Conservation (phyloP, 2,888 invertebrate genomes). For the Oligia strigilis region DNA sequence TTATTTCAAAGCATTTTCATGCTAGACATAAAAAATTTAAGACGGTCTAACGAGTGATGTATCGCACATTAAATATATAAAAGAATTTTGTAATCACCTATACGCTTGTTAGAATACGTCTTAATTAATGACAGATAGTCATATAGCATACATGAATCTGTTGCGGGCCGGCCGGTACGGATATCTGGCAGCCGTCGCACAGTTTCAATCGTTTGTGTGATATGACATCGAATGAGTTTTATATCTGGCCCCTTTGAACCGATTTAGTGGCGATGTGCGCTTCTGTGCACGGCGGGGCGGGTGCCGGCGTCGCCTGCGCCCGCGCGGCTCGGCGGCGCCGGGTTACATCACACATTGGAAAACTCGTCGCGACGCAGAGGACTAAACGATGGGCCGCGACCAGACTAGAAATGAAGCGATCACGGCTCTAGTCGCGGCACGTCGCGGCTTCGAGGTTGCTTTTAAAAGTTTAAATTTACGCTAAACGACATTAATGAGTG, state of each 20-base stretch:
- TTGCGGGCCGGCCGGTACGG: slow-evolving; percentile 45
- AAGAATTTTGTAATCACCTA: slow-evolving; percentile 50
- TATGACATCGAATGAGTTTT: slow-evolving; percentile 69
- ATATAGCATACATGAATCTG: slow-evolving; percentile 51
- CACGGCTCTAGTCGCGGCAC: slow-evolving; percentile 79
- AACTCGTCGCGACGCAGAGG: slow-evolving; percentile 81
- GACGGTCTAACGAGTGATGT: slow-evolving; percentile 45
- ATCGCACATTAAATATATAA: slow-evolving; percentile 52
- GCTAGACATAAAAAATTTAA: slow-evolving; percentile 56
- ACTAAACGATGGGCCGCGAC: slow-evolving; percentile 79
- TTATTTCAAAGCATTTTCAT: slow-evolving; percentile 43
- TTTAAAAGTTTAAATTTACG: slow-evolving; percentile 87
- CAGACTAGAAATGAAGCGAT: slow-evolving; percentile 79
- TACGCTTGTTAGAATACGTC: slow-evolving; percentile 50
- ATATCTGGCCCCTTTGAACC: slow-evolving; percentile 66
- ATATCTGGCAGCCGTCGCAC: slow-evolving; percentile 65
- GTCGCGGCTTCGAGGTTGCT: slow-evolving; percentile 79
- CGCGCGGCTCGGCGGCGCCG: slow-evolving; percentile 82
- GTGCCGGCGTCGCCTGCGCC: slow-evolving; percentile 76
- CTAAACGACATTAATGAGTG: slow-evolving; percentile 85
- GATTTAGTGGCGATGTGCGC: slow-evolving; percentile 63
- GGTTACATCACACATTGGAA: slow-evolving; percentile 88
- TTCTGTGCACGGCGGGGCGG: slow-evolving; percentile 68
- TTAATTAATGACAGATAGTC: slow-evolving; percentile 59
- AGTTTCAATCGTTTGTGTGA: slow-evolving; percentile 63